Evolutionary conservation across 2,888 invertebrate species (phyloP).

Genomic region (Lochmaea crataegi): DNA sequence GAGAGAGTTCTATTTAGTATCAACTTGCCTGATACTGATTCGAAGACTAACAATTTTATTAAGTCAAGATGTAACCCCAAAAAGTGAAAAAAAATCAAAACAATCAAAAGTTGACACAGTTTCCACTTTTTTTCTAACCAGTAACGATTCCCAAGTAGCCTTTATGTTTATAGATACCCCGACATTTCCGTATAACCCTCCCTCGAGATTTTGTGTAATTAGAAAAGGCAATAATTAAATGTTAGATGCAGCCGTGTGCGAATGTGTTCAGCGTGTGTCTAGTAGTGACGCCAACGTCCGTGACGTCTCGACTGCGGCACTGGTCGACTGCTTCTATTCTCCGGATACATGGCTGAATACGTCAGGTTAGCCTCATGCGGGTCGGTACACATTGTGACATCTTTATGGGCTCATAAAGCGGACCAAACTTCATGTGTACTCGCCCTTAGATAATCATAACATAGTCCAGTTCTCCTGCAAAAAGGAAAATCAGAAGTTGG

Average conservation of each 20-base stretch:
- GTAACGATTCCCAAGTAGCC: background rate
- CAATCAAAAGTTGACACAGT: too few relatives aligned
- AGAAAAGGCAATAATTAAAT: slow-evolving; percentile 56
- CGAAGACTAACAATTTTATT: too few relatives aligned
- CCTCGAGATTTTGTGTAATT: slow-evolving; percentile 51
- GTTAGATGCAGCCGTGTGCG: slow-evolving; percentile 52
- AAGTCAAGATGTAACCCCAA: too few relatives aligned
- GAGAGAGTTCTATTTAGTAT: too few relatives aligned
- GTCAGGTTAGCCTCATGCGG: slow-evolving; percentile 57
- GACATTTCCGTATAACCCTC: slow-evolving; percentile 22
- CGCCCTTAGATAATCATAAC: slow-evolving; percentile 12
- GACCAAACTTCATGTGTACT: slow-evolving; percentile 50
- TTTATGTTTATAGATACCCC: slow-evolving; percentile 11
- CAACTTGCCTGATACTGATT: too few relatives aligned
- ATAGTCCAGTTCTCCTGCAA: background rate
- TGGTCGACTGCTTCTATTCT: slow-evolving; percentile 36
- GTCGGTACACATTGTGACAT: slow-evolving; percentile 55
- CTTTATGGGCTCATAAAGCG: slow-evolving; percentile 57
- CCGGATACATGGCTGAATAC: slow-evolving; percentile 55
- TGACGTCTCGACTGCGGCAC: slow-evolving; percentile 19
- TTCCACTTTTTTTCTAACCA: background rate
- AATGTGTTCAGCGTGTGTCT: slow-evolving; percentile 37
- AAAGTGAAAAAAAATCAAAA: too few relatives aligned
- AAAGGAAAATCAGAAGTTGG: background rate
- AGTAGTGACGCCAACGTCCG: slow-evolving; percentile 18